Evolutionary conservation across 2,888 invertebrate genomes (phyloP), one percentile per base, ranked within the genome.

Genomic region (Penaeus monodon): DNA sequence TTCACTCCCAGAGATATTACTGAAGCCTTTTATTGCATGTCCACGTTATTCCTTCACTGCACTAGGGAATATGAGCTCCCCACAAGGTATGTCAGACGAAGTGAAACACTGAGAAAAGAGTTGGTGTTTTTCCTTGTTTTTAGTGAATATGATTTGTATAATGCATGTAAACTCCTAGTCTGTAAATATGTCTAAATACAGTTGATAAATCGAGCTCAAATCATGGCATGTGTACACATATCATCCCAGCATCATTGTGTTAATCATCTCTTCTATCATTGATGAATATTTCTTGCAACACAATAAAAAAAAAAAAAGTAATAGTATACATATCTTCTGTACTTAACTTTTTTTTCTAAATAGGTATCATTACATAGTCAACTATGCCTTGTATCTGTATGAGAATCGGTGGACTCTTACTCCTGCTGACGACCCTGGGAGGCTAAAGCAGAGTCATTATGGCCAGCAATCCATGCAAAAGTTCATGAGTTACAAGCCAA

Each of bases 281-380:
- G 33, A 38, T 38, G 33, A 38, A 38, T 38, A 38, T 38, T 38
- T 38, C 33, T 38, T 38, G 44, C 44, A 44, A 44, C 8, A 8
- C 44, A 44, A 10, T 44, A 44, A 44, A 10, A 10, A 44, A 44
- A 44, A 44, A 8, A 44, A 44, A 44, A 10, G 44, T 1, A 10
- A 44, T 10, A 44, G 10, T 10, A 44, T 44, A 44, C 10, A 10
- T 44, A 44, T 44, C 44, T 44, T 44, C 44, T 44, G 44, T 44
- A 44, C 10, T 44, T 44, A 1, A 44, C 10, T 57, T 57, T 57
- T 6, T 57, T 57, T 57, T 17, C 57, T 17, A 17, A 44, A 27
- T 65, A 84, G 88, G 57, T 85, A 84, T 57, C 86, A 86, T 63
- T 88, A 86, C 44, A 63, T 73, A 38, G 74, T 88, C 64, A 84